phyloP scores from a whole-genome alignment of 1,140 invertebrate species.

The Drosophila punjabiensis region DNA sequence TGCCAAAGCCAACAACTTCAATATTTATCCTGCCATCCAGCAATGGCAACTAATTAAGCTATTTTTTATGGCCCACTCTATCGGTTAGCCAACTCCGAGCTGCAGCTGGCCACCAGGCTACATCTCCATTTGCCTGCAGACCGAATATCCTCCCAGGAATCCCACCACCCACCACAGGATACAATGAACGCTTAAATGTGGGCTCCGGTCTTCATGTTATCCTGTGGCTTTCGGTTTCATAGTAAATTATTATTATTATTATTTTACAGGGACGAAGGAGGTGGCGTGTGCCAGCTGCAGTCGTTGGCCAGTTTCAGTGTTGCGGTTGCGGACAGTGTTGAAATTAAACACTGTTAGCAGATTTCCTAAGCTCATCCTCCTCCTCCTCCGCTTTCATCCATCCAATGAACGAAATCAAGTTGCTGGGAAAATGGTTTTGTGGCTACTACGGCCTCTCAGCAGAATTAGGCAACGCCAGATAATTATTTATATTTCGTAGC shows the following conservation, averaged over 20 bases:
- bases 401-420: slow-evolving; percentile 46
- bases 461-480: slow-evolving; percentile 65
- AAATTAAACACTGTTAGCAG: slow-evolving; percentile 70
- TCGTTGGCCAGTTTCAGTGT: slow-evolving; percentile 46
- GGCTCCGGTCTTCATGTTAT: slow-evolving; percentile 44
- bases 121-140: slow-evolving; percentile 1
- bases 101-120: slow-evolving; percentile 13
- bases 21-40: slow-evolving; percentile 47
- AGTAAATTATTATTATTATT: slow-evolving; percentile 82
- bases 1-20: slow-evolving; percentile 52
- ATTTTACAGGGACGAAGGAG: slow-evolving; percentile 29
- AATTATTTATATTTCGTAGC: slow-evolving; percentile 67
- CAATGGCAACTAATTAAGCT: slow-evolving; percentile 68
- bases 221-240: slow-evolving; percentile 67
- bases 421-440: slow-evolving; percentile 61
- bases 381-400: background rate
- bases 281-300: slow-evolving; percentile 56
- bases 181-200: slow-evolving; percentile 34
- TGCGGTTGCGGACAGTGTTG: slow-evolving; percentile 70
- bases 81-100: slow-evolving; percentile 46
- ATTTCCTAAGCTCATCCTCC: slow-evolving; percentile 43
- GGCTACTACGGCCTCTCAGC: slow-evolving; percentile 47
- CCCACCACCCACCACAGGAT: slow-evolving; percentile 25
- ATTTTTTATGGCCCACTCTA: slow-evolving; percentile 62
- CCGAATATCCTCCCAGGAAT: background rate